Evolutionary conservation across 2,888 invertebrate species (phyloP), one percentile per base, ranked within the genome.

Genomic region (Tetheella fluctuosa): DNA sequence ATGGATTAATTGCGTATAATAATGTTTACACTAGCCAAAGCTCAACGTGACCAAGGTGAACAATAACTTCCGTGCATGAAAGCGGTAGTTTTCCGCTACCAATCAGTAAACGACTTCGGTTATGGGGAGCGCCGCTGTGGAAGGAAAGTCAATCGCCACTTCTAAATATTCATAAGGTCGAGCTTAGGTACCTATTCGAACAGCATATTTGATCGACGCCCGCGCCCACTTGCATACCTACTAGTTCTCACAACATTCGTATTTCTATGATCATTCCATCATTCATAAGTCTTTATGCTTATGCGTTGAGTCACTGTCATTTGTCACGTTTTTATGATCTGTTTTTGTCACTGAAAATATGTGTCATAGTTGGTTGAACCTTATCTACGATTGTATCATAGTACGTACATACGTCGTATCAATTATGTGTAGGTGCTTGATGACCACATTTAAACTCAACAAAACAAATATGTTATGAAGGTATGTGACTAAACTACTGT

Each of bases 111-210:
- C 66, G 68, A 70, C 71, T 72, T 62, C 57, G 62, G 70, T 81
- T 74, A 73, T 79, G 84, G 80, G 82, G 79, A 81, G 79, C 73
- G 74, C 17, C 54, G 17, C 79, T 80, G 74, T 81, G 81, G 81
- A 87, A 86, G 89, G 91, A 90, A 90, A 90, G 89, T 87, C 75
- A 80, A 82, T 79, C 72, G 74, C 73, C 74, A 75, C 75, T 71
- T 68, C 70, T 88, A 79, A 85, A 90, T 91, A 90, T 88, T 89
- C 86, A 90, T 90, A 83, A 89, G 84, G 81, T 81, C 73, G 76
- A 64, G 71, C 61, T 66, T 74, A 69, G 81, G 85, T 86, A n/a
- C n/a, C n/a, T n/a, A 90, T 90, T 88, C 89, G 70, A 74, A 73
- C 71, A 76, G 77, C 83, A 85, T 76, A 73, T 74, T 64, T 82